phyloP scores from a whole-genome alignment of 2,797 vertebrate species.

The Toxotes lorentzi region DNA sequence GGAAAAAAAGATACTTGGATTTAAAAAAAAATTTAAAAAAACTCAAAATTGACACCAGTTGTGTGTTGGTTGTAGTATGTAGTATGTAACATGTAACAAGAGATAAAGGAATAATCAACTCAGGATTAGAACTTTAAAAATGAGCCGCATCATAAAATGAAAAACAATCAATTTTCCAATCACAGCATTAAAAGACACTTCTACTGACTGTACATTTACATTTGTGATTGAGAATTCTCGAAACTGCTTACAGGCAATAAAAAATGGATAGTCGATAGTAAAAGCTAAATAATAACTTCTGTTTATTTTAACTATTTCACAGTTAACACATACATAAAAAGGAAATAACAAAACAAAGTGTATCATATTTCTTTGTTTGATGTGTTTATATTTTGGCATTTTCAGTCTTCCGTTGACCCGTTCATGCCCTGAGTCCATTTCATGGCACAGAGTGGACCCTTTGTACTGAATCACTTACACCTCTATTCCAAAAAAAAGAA shows the following conservation, averaged over 20 bases:
- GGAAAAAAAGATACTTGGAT: neutral
- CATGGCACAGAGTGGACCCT: neutral
- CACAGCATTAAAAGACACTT: slow-evolving; percentile 1
- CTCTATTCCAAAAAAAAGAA: neutral
- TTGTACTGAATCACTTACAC: neutral
- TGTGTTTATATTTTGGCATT: neutral
- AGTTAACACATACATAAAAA: neutral
- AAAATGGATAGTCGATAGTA: neutral
- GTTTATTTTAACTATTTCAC: neutral
- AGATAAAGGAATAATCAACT: neutral
- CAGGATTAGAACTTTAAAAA: no score
- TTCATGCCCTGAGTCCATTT: neutral
- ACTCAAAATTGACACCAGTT: neutral
- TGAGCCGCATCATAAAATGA: neutral
- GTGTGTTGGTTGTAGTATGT: no score
- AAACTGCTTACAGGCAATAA: neutral
- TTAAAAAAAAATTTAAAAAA: neutral
- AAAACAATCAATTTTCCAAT: neutral
- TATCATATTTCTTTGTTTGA: neutral
- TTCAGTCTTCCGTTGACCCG: slow-evolving; percentile 11
- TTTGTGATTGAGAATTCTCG: neutral
- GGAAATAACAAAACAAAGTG: neutral
- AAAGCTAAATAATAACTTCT: neutral
- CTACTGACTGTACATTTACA: neutral
- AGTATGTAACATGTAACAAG: no score